Evolutionary conservation across 2,797 vertebrate genomes (phyloP).

Genomic region (Helostoma temminkii): DNA sequence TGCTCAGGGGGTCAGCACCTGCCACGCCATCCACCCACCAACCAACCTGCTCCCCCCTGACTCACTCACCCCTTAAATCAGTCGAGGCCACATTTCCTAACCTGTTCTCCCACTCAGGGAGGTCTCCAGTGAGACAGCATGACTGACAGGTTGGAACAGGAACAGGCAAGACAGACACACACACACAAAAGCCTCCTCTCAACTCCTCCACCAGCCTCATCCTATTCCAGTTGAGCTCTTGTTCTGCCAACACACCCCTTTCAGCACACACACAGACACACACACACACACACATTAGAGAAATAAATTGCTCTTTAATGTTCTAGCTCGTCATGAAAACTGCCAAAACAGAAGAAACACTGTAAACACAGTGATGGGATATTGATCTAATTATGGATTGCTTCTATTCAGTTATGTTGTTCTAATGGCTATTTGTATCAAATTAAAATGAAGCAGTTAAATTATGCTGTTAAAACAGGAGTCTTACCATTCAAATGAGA

Average conservation of each 20-base stretch:
- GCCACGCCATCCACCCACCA: neutral
- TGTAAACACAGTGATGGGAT: slow-evolving; percentile 5
- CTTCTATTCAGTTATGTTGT: neutral
- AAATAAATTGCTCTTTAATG: slow-evolving; percentile 31
- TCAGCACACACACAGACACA: slow-evolving; percentile 2
- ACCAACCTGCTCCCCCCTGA: neutral
- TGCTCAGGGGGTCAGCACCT: slow-evolving; percentile 22
- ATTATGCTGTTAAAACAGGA: neutral
- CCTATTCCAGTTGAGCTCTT: slow-evolving; percentile 21
- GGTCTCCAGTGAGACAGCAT: slow-evolving; percentile 51
- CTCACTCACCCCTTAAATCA: slow-evolving; percentile 6
- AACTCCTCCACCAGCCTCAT: slow-evolving; percentile 26
- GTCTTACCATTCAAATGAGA: neutral
- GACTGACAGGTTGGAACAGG: slow-evolving; percentile 66
- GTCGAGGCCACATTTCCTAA: slow-evolving; percentile 30
- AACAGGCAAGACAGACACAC: slow-evolving; percentile 43
- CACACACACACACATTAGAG: slow-evolving; percentile 11
- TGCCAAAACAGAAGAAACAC: slow-evolving; percentile 12
- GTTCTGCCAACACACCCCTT: slow-evolving; percentile 18
- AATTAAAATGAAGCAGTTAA: neutral
- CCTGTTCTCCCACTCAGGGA: slow-evolving; percentile 53
- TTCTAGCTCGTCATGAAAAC: slow-evolving; percentile 11
- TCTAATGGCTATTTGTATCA: neutral
- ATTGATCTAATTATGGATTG: neutral
- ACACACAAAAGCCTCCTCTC: slow-evolving; percentile 35